Conservation (phyloP, 2,888 invertebrate species). For the Boloria selene region DNA sequence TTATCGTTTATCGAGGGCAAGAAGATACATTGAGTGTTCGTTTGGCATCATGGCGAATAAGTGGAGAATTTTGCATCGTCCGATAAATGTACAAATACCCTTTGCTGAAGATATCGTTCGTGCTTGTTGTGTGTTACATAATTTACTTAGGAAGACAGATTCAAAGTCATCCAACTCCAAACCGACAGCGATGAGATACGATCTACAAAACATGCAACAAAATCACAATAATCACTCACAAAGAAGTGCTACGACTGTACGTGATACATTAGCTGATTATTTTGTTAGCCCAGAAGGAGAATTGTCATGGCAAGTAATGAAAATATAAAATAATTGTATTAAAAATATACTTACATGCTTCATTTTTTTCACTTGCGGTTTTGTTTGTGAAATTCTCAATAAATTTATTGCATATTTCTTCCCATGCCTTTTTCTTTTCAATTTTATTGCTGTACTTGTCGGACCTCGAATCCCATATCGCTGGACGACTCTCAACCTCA, state of each 20-base stretch:
- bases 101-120: conserved; percentile 1
- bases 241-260: conserved; percentile 17
- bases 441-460: no score
- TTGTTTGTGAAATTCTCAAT: no score
- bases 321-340: conserved; percentile 11
- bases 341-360: no score
- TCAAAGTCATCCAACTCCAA: no score
- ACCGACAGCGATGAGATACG: conserved; percentile 20
- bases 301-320: conserved; percentile 11
- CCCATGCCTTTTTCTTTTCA: no score
- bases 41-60: conserved; percentile 38
- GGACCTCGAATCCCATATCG: no score
- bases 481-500: no score
- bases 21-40: conserved; percentile 35
- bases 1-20: conserved; percentile 31
- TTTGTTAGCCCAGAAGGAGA: conserved; percentile 10
- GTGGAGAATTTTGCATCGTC: conserved; percentile 35
- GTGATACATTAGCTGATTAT: conserved; percentile 30
- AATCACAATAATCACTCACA: conserved; percentile 14
- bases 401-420: no score
- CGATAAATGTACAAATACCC: conserved; percentile 5
- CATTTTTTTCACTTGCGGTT: no score
- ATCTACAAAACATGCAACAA: conserved; percentile 15
- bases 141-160: no score
- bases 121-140: no score